Base-by-base conservation (phyloP, 2,113 vertebrate species). In the Cygnus atratus region DNA sequence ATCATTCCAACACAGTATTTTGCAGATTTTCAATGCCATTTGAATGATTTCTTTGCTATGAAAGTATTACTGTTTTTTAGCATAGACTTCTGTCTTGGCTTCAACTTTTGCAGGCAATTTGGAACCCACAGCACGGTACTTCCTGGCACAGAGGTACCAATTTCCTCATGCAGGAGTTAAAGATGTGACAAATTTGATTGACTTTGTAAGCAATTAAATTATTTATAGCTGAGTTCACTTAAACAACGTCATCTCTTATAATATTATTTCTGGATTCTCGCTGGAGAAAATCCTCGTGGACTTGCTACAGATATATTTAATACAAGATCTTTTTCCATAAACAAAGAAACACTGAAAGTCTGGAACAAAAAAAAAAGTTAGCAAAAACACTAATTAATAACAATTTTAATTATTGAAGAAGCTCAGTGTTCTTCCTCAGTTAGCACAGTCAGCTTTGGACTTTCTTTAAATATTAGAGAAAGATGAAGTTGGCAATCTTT, bases 171-270 rank as follows among this genome's bases (percentile, higher is more conserved):
- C 71, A 71, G 92, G 78, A 91, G 63, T 87, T 80, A 83, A 92
- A 76, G 67, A 77, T 71, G n/a, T 70, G 82, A 90, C 63, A 66
- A 70, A 91, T 85, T 76, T 61, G 31, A 62, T 83, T 83, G 0
- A 5, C 94, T 95, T 87, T 83, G 55, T 41, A 74, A 95, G 91
- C 67, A 95, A 90, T 86, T 87, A 71, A 82, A 95, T 87, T 94
- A 92, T 92, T 95, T 91, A 83, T 95, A 95, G 75, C 82, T 59
- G 59, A 71, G 28, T 89, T 95, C 8, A 20, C 71, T 95, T 76
- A 58, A 88, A 88, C 50, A 84, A 54, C 1, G 2, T 87, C 29
- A 71, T 88, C 21, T 55, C 71, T 85, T 62, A 83, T 76, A 96
- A 93, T 94, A 58, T 62, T 91, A 61, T 93, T 96, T 87, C 75